Evolutionary conservation across 2,797 vertebrate species (phyloP).

Genomic region (Spizella passerina): DNA sequence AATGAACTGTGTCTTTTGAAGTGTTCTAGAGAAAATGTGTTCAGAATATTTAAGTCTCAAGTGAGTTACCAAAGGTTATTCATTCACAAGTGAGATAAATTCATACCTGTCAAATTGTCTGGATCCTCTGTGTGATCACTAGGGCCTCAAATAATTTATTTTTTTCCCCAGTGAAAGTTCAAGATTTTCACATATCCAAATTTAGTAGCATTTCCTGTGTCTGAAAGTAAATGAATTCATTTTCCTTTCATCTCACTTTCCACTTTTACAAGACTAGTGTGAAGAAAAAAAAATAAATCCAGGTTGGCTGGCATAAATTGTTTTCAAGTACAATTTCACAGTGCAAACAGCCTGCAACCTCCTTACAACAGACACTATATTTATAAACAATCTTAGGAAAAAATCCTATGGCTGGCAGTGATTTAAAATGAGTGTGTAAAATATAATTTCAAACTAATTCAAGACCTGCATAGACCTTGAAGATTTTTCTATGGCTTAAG

Average conservation of each 20-base stretch:
- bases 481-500: neutral
- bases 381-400: neutral
- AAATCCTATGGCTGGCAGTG: neutral
- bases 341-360: neutral
- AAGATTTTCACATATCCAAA: constrained; percentile 75
- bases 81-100: constrained; percentile 83
- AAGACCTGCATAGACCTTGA: neutral
- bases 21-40: constrained; percentile 80
- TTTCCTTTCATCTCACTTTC: constrained; percentile 52
- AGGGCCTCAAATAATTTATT: constrained; percentile 78
- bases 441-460: neutral
- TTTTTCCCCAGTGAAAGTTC: constrained; percentile 74
- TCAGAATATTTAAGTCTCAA: constrained; percentile 80
- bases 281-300: neutral
- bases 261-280: neutral
- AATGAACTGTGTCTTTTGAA: constrained; percentile 79
- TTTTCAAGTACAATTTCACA: neutral
- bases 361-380: neutral
- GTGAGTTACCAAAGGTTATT: constrained; percentile 81
- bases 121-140: constrained; percentile 78
- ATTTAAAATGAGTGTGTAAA: neutral
- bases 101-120: constrained; percentile 82
- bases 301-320: neutral
- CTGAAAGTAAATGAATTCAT: constrained; percentile 69
- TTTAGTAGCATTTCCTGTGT: constrained; percentile 73